These are phyloP conservation scores for Tanytarsus gracilentus DNA, from an alignment of 2,888 invertebrate species.

Conservation along the genomic window DNA sequence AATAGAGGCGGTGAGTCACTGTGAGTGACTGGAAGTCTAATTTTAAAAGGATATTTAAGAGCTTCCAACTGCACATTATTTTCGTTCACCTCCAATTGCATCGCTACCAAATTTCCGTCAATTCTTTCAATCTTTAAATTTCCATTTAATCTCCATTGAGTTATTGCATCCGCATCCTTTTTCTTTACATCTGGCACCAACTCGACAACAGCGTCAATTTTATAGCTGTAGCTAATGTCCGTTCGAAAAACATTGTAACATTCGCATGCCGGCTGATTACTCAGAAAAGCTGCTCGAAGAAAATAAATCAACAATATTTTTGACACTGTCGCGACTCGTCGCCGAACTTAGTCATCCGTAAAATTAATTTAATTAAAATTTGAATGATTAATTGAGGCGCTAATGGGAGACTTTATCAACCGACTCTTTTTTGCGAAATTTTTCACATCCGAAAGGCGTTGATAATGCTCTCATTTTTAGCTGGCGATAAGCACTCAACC, in stretches of 20 bases:
- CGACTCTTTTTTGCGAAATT: not conserved
- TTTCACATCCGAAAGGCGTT: not conserved
- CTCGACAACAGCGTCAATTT: not conserved
- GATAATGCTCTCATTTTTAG: not conserved
- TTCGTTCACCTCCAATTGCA: not conserved
- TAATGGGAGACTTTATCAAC: not conserved
- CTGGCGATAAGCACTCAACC: not conserved
- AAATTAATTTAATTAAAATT: not conserved
- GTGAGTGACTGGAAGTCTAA: conserved; percentile 5
- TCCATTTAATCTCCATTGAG: conserved; percentile 6
- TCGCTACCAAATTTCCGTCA: not conserved
- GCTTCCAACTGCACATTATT: not conserved
- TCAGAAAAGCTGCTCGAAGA: conserved; percentile 9
- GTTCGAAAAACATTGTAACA: conserved; percentile 10
- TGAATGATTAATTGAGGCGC: conserved; percentile 1
- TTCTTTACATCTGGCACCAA: conserved; percentile 22
- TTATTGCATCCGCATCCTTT: not conserved
- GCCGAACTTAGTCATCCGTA: not conserved
- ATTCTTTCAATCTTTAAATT: not conserved
- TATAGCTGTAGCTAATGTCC: not conserved
- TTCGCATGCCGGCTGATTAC: not conserved
- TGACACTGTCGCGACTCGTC: not conserved
- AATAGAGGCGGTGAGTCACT: conserved; percentile 9
- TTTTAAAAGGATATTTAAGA: conserved; percentile 14
- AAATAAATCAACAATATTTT: not conserved